Evolutionary conservation across 2,797 vertebrate species (phyloP).

Genomic region (Amazonetta brasiliensis): DNA sequence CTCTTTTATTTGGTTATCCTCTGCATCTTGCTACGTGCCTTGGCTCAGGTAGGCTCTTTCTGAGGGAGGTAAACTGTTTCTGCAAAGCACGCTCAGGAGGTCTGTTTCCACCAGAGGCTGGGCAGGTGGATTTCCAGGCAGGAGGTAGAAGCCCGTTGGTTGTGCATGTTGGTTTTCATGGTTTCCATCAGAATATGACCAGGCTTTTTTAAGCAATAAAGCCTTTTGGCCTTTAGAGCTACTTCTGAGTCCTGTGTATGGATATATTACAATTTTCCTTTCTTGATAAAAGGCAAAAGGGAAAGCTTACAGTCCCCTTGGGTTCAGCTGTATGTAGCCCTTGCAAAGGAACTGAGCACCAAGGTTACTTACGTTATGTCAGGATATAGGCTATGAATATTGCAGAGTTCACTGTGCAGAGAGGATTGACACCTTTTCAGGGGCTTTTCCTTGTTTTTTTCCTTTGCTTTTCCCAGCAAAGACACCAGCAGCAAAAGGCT

Average conservation of each 20-base stretch:
- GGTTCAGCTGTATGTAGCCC: neutral
- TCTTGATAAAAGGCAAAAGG: neutral
- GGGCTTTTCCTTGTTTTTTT: neutral
- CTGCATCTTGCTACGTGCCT: neutral
- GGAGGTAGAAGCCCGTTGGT: neutral
- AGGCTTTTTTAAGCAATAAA: neutral
- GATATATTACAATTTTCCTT: neutral
- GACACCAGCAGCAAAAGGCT: neutral
- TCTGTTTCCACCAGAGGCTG: neutral
- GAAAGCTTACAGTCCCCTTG: neutral
- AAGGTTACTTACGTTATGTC: accelerated
- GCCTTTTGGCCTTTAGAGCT: neutral
- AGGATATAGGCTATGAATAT: neutral
- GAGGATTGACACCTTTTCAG: neutral
- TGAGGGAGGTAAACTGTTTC: neutral
- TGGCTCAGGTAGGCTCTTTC: neutral
- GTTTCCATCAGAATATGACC: neutral
- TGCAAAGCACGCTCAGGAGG: neutral
- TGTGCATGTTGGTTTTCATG: neutral
- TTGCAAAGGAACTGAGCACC: neutral
- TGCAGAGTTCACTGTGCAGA: neutral
- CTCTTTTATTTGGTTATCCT: neutral
- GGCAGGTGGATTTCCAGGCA: accelerated
- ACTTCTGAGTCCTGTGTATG: neutral
- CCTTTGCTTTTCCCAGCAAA: neutral